phyloP scores from a whole-genome alignment of 2,113 vertebrate genomes.

The Hylia prasina region DNA sequence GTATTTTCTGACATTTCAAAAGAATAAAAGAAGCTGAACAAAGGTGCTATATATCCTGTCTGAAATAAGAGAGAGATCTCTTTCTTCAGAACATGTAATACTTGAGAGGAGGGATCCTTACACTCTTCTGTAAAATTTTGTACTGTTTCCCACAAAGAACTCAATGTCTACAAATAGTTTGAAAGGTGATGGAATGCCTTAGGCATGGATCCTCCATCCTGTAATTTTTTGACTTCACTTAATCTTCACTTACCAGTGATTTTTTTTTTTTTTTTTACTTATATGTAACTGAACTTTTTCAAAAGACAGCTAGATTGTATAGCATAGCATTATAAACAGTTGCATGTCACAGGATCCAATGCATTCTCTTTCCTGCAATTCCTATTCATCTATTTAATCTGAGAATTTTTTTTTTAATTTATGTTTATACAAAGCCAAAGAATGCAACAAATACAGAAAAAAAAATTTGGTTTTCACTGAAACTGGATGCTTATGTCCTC shows the following conservation, averaged over 20 bases:
- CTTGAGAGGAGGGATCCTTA: slow-evolving; percentile 41
- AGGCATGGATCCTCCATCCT: neutral
- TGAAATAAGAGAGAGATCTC: neutral
- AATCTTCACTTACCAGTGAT: neutral
- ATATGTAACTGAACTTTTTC: slow-evolving; percentile 28
- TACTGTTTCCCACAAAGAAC: slow-evolving; percentile 9
- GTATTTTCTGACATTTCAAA: slow-evolving; percentile 14
- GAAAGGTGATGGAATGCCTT: neutral
- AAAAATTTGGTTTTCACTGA: neutral
- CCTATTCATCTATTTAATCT: neutral
- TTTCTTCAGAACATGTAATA: slow-evolving; percentile 12
- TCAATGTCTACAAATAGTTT: neutral
- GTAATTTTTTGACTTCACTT: neutral
- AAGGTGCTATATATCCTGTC: slow-evolving; percentile 66
- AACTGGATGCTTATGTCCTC: neutral
- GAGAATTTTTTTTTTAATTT: slow-evolving; percentile 1
- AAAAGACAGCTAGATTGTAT: slow-evolving; percentile 1
- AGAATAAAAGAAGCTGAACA: neutral
- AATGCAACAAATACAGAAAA: slow-evolving; percentile 30
- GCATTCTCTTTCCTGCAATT: neutral
- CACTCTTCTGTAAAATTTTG: neutral
- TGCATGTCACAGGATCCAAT: neutral
- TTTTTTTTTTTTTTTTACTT: neutral
- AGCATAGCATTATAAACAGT: neutral
- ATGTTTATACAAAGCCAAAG: slow-evolving; percentile 66